Percentiles rank a stretch among this genome's conserved stretches.
These are phyloP conservation scores for Diplodus puntazzo DNA, from an alignment of 2,797 vertebrate genomes.

Conservation along the genomic window DNA sequence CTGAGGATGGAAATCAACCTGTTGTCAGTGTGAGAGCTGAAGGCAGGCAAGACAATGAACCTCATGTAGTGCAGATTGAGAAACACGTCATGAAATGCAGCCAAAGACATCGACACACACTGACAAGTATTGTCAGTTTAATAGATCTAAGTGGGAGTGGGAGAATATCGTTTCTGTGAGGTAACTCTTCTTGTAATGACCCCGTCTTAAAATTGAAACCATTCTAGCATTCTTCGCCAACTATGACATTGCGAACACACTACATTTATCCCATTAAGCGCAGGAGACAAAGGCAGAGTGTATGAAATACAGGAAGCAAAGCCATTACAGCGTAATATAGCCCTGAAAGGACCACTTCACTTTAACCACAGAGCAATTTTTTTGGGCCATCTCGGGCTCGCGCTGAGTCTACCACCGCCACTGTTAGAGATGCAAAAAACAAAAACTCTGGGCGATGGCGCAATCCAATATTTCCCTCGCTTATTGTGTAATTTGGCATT, in stretches of 20 bases:
- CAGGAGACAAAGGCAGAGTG: conserved; percentile 56
- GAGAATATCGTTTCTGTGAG: conserved; percentile 66
- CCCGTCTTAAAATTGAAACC: conserved; percentile 62
- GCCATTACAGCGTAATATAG: conserved; percentile 30
- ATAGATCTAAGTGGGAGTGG: conserved; percentile 43
- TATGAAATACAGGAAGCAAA: conserved; percentile 56
- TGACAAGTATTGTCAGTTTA: conserved; percentile 59
- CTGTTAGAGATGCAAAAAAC: conserved; percentile 63
- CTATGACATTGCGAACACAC: conserved; percentile 50
- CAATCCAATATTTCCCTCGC: conserved; percentile 61
- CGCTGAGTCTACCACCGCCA: conserved; percentile 48
- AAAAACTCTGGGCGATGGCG: conserved; percentile 54
- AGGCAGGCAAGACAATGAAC: conserved; percentile 33
- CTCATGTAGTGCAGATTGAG: conserved; percentile 29
- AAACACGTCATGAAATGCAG: conserved; percentile 37
- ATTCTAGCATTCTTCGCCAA: conserved; percentile 54
- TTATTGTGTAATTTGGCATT: conserved; percentile 70
- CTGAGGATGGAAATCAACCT: conserved; percentile 59
- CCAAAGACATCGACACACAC: conserved; percentile 41
- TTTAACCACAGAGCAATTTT: conserved; percentile 57
- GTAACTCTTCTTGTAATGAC: conserved; percentile 53
- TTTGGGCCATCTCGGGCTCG: conserved; percentile 41
- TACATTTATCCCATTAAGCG: conserved; percentile 49
- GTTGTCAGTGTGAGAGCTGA: conserved; percentile 44
- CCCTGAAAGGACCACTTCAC: conserved; percentile 53